phyloP scores from a whole-genome alignment of 2,888 invertebrate species.

The Cyaniris semiargus region DNA sequence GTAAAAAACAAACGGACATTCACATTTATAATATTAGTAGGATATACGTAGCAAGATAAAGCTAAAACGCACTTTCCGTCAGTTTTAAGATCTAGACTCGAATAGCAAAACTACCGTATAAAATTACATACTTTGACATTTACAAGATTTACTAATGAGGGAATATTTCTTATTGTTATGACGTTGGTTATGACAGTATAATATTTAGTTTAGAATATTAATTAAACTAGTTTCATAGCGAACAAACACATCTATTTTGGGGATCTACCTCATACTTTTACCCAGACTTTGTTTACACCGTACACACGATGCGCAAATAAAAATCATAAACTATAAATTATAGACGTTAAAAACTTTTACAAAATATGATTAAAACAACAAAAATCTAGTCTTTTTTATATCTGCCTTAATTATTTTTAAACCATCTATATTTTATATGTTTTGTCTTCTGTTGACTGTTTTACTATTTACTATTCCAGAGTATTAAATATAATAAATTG shows the following conservation, averaged over 20 bases:
- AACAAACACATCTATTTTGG: conserved; percentile 7
- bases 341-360: background rate
- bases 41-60: background rate
- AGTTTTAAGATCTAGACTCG: background rate
- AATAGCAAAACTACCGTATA: background rate
- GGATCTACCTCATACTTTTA: conserved; percentile 15
- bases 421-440: background rate
- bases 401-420: too few species aligned
- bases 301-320: background rate
- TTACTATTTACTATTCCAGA: too few species aligned
- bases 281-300: background rate
- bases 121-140: conserved; percentile 3
- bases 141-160: background rate
- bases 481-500: too few species aligned
- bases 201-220: background rate
- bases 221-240: conserved; percentile 9
- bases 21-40: too few species aligned
- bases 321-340: background rate
- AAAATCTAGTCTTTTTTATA: background rate
- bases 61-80: background rate
- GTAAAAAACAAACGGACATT: too few species aligned
- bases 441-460: background rate
- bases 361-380: background rate
- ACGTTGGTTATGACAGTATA: background rate
- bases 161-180: conserved; percentile 1